These are phyloP conservation scores for Haliclona indistincta DNA, from an alignment of 37 sponge, comb jelly and placozoan species.

Conservation along the genomic window DNA sequence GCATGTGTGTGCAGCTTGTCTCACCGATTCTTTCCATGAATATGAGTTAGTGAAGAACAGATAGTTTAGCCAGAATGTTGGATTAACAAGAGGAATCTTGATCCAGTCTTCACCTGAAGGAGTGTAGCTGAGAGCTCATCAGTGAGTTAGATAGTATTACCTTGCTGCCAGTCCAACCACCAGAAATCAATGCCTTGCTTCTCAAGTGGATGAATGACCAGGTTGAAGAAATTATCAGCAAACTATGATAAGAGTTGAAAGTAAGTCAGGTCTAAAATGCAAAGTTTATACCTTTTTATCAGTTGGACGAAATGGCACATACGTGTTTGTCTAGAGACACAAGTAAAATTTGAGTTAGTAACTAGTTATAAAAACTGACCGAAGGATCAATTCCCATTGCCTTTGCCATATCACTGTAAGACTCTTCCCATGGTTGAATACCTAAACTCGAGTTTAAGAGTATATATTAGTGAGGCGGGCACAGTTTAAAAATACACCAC, in stretches of 20 bases:
- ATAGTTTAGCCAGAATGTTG: conserved; percentile 79
- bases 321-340: neutral
- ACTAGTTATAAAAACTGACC: conserved; percentile 8
- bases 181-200: too few species aligned
- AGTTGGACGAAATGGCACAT: neutral
- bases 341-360: neutral
- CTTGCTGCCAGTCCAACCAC: too few species aligned
- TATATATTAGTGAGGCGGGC: neutral
- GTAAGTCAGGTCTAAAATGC: neutral
- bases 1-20: neutral
- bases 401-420: conserved; percentile 64
- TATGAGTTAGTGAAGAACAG: conserved; percentile 77
- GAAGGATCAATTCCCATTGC: conserved; percentile 80
- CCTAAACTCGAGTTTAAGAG: neutral
- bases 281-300: neutral
- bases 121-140: too few species aligned
- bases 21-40: conserved; percentile 50
- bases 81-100: conserved; percentile 61
- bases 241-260: too few species aligned
- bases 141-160: too few species aligned
- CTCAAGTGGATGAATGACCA: too few species aligned
- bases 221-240: too few species aligned
- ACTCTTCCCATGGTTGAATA: conserved; percentile 81
- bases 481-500: too few species aligned
- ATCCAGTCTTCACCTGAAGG: conserved; percentile 59